Evolutionary conservation across 2,113 vertebrate genomes (phyloP), one percentile per base, ranked within the genome.

Genomic region (Oncorhynchus gorbuscha): DNA sequence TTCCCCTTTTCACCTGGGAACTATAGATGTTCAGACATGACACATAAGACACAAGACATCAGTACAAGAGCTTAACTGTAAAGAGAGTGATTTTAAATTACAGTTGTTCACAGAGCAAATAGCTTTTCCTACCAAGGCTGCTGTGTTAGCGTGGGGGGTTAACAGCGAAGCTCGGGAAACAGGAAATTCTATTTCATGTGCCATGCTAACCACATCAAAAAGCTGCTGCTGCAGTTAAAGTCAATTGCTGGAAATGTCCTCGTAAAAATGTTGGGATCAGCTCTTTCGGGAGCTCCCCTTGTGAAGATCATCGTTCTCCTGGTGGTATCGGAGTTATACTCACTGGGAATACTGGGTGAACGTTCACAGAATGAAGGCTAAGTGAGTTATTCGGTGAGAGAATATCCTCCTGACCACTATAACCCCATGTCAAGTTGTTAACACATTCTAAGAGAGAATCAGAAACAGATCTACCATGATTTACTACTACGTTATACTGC

Each of bases 141-240:
- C 13, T 35, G 18, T n/a, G 30, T 69, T 69, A n/a, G 32, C 20
- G 20, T 39, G 68, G 65, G 39, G 39, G 12, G 35, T 5, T 35
- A 66, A 20, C 5, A 14, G 39, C 28, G 20, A 73, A 76, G 22
- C 22, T 1, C 61, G 3, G 76, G 69, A 81, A 81, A 81, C 28
- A 74, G 51, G 58, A 84, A 79, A 81, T 77, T 80, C 67, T 69
- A 79, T 81, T 86, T 76, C 32, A 76, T 69, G 26, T 71, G 58
- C 76, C 26, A 30, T 75, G 80, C 4, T 71, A 69, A 66, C 58
- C 70, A 45, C 61, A 81, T 73, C 68, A 76, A 55, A 45, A 69
- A 39, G 32, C 48, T 58, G 65, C 61, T 13, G 22, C 48, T 55
- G 24, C n/a, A 69, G 61, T n/a, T 26, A 20, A 66, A 80, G 3